Conservation (phyloP, 2,888 invertebrate genomes). For the Tolmerus cingulatus region DNA sequence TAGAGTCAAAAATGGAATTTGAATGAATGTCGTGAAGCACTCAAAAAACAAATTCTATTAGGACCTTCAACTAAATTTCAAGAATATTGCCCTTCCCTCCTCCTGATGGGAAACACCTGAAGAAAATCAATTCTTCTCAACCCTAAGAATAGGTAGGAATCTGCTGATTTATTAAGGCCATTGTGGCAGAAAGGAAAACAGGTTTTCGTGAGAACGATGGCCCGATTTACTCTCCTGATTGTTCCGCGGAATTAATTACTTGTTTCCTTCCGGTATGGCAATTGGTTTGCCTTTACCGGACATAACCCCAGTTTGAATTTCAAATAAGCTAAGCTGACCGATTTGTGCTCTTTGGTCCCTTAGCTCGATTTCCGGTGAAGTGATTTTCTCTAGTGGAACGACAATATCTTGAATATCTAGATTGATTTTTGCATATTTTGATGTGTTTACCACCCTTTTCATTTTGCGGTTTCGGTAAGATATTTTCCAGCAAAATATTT, state of each 20-base stretch:
- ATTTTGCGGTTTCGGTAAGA: neutral
- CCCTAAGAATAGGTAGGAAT: neutral
- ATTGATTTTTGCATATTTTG: neutral
- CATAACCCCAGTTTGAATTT: neutral
- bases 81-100: neutral
- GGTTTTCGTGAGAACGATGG: neutral
- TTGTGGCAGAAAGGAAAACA: neutral
- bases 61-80: too few relatives aligned
- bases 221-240: neutral
- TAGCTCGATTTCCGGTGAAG: neutral
- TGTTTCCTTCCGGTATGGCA: neutral
- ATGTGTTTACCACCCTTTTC: neutral
- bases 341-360: neutral
- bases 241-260: neutral
- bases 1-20: too few relatives aligned
- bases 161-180: neutral
- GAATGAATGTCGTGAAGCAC: too few relatives aligned
- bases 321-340: neutral
- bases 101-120: neutral
- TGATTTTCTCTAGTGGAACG: neutral
- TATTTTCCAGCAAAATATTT: neutral
- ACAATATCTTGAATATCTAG: neutral
- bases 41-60: too few relatives aligned
- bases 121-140: neutral
- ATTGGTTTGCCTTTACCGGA: neutral